Evolutionary conservation across 2,113 vertebrate species (phyloP), one percentile per base, ranked within the genome.

Genomic region (Phocoena sinus): DNA sequence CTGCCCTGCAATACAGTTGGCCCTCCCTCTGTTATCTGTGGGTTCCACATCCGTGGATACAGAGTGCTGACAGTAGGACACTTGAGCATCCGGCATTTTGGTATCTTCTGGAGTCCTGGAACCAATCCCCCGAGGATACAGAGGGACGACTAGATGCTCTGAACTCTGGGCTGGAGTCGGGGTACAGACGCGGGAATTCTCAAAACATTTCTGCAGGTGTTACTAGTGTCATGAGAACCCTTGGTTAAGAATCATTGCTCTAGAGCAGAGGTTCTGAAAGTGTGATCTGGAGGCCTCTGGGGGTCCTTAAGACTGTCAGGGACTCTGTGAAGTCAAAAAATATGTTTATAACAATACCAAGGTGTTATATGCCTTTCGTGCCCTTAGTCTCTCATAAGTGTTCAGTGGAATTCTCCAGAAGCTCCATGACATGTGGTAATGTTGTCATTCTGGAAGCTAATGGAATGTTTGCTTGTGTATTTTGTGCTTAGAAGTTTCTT

Each of bases 1-100:
- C n/a, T 18, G n/a, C 20, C 28, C 38, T 28, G 23, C 33, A 2
- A n/a, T 13, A 21, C 3, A 0, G 33, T 14, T 12, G 20, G 33
- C 12, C 33, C 50, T 80, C 50, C 76, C 33, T 56, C 13, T 1
- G 0, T 65, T 65, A 65, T 65, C 31, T 13, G 63, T 11, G n/a
- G 11, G 50, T 56, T 80, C 76, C 7, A 4, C n/a, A 33, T 80
- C 76, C 50, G 33, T 21, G 53, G 33, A 36, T 80, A 56, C 60
- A 14, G 6, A 18, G 53, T 6, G 21, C 6, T 33, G 11, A 53
- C 76, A 5, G 31, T 56, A n/a, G 76, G 33, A 56, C 20, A 15
- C 50, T 56, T 25, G 76, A 56, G 33, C 20, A 56, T 56, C 33
- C 21, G 25, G 76, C 50, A 36, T 80, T 80, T 80, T 56, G 33